Conservation (phyloP, 1,140 invertebrate genomes). For the Drosophila kurseongensis region DNA sequence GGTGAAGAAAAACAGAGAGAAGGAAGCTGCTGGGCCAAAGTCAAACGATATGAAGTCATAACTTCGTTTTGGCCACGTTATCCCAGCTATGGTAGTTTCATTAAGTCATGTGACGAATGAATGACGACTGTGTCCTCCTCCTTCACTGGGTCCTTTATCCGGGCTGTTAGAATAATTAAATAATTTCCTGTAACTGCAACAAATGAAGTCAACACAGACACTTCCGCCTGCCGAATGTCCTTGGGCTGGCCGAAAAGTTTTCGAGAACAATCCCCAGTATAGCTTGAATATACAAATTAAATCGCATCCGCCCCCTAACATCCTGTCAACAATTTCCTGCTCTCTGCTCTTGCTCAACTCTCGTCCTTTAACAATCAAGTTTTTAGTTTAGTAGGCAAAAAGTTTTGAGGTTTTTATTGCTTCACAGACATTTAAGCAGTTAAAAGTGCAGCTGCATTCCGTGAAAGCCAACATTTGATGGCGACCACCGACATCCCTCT, state of each 20-base stretch:
- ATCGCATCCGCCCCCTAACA: constrained; percentile 63
- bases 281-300: constrained; percentile 70
- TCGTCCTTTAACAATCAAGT: constrained; percentile 64
- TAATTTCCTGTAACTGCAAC: constrained; percentile 62
- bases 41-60: constrained; percentile 52
- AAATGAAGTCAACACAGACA: constrained; percentile 62
- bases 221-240: constrained; percentile 35
- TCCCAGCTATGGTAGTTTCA: constrained; percentile 18
- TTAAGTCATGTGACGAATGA: constrained; percentile 46
- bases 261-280: constrained; percentile 36
- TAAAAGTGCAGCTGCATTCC: constrained; percentile 30
- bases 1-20: constrained; percentile 10
- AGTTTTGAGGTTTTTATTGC: constrained; percentile 56
- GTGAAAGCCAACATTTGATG: constrained; percentile 6
- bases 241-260: constrained; percentile 45
- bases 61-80: constrained; percentile 32
- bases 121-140: constrained; percentile 6
- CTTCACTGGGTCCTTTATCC: constrained; percentile 29
- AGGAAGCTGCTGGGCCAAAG: constrained; percentile 24
- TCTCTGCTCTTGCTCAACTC: constrained; percentile 34
- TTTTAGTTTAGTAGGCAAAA: constrained; percentile 62
- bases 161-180: constrained; percentile 60
- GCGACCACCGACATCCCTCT: neutral
- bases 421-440: constrained; percentile 52
- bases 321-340: constrained; percentile 75